Conservation (phyloP, 2,797 vertebrate species). For the Channa striata region DNA sequence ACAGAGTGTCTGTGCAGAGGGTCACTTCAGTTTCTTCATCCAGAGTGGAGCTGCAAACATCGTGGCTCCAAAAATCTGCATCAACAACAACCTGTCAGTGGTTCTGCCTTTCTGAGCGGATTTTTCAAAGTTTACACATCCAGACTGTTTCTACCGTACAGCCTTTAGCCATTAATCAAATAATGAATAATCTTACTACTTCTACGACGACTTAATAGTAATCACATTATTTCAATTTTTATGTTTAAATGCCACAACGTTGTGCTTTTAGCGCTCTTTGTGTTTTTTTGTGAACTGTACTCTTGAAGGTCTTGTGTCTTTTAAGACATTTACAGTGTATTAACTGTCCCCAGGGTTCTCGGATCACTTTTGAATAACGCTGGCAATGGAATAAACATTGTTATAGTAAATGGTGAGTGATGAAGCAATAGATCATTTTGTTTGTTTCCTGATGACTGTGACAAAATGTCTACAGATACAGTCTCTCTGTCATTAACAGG, state of each 20-base stretch:
- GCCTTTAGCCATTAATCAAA: too few species aligned
- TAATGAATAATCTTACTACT: too few species aligned
- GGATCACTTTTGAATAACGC: constrained; percentile 86
- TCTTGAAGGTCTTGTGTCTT: too few species aligned
- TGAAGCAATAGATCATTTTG: neutral
- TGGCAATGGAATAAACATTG: constrained; percentile 89
- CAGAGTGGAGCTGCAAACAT: constrained; percentile 91
- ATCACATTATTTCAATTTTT: too few species aligned
- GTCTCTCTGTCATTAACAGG: constrained; percentile 71
- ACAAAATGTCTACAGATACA: neutral
- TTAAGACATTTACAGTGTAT: neutral
- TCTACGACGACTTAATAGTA: too few species aligned
- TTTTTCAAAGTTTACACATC: too few species aligned
- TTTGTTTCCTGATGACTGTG: neutral
- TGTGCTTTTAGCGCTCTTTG: too few species aligned
- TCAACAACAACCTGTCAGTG: constrained; percentile 88
- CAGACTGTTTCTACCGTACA: too few species aligned
- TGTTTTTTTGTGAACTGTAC: too few species aligned
- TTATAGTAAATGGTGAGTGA: constrained; percentile 85
- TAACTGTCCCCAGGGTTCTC: constrained; percentile 84
- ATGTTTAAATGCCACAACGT: too few species aligned
- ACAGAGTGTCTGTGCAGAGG: constrained; percentile 81
- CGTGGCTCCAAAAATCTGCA: constrained; percentile 89
- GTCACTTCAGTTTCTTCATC: constrained; percentile 90
- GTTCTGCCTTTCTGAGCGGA: neutral